A percentile compares a stretch with the other conserved stretches of the same genome.
Evolutionary conservation across 2,113 vertebrate genomes (phyloP).

Genomic region (Vireo altiloquus): DNA sequence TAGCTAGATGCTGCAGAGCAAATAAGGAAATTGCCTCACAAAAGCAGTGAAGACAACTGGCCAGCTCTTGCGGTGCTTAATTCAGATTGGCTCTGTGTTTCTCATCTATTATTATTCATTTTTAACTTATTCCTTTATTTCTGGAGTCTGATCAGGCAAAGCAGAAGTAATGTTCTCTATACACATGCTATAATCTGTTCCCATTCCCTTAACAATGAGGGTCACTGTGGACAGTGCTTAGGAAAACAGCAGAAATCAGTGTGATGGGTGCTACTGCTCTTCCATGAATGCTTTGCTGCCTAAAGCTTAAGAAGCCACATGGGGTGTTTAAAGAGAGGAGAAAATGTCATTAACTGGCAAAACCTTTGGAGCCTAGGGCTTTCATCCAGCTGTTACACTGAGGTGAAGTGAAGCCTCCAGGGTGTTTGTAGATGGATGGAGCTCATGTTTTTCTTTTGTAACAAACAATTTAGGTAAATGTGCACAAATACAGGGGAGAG

Average conservation of each 20-base stretch:
- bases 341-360: slow-evolving; percentile 6
- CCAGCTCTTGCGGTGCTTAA: neutral
- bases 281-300: neutral
- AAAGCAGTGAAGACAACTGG: neutral
- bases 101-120: neutral
- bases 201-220: neutral
- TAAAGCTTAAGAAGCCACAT: slow-evolving; percentile 6
- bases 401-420: neutral
- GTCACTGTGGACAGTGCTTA: neutral
- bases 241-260: slow-evolving; percentile 10
- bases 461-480: neutral
- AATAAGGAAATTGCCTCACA: slow-evolving; percentile 18
- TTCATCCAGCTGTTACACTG: neutral
- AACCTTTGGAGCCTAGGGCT: neutral
- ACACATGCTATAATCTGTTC: neutral
- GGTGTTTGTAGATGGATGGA: neutral
- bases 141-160: neutral
- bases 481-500: neutral
- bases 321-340: neutral
- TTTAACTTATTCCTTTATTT: neutral
- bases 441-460: neutral
- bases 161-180: neutral
- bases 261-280: neutral
- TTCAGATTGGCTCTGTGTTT: neutral
- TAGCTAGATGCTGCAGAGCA: slow-evolving; percentile 3